Base-by-base conservation (phyloP, 2,113 vertebrate species). In the Nettapus auritus region DNA sequence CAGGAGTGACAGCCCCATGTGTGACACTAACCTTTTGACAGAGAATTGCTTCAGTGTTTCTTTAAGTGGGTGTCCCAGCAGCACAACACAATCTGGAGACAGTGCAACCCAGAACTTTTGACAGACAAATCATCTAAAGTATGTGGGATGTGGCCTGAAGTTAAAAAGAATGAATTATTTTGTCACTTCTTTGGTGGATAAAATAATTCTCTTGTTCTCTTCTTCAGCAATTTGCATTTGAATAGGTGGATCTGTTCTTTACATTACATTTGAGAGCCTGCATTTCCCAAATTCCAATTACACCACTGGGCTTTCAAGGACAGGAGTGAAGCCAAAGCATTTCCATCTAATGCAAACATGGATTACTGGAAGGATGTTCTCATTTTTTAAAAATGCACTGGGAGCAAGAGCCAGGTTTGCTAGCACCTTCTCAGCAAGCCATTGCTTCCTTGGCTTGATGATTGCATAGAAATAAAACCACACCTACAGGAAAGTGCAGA, bases 281-380 rank as follows among this genome's bases (percentile, higher is more conserved):
- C 91, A 91, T 97, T 96, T 96, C 94, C 91, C 89, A 94, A 96
- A 97, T 96, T 96, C 94, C 94, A 91, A 84, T 95, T 90, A 93
- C 86, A 94, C 96, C 79, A 79, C 82, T 90, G 88, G 88, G 93
- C 81, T 97, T 97, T 95, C 85, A 88, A 94, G 85, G 92, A 86
- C 96, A 95, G 84, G 50, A 95, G 90, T 56, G 66, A 96, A 96
- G 97, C 94, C 94, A 96, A 96, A 96, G 71, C 89, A 93, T 93
- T 96, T 94, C 67, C 77, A 88, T 91, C 94, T 96, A 95, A 94
- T 83, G 91, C 86, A 96, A 97, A 97, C 92, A 95, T 90, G 91
- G 85, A 95, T 97, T 95, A 95, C 83, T 94, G 96, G 74, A 96
- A 96, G 82, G 86, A 94, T 97, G 91, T 85, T 96, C 95, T 97